phyloP scores from a whole-genome alignment of 2,888 invertebrate genomes.

The Lithodes maja region DNA sequence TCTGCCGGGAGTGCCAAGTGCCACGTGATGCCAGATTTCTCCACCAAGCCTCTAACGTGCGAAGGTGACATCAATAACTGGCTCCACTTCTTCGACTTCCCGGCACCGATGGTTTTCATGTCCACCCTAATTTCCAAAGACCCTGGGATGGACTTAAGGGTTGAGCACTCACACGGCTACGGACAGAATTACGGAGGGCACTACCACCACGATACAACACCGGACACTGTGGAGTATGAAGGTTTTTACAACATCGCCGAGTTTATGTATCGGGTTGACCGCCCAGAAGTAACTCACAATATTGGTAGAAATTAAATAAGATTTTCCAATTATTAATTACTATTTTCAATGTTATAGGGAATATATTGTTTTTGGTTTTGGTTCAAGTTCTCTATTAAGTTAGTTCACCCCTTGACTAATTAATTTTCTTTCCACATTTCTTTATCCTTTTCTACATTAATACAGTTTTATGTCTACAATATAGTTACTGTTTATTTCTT shows the following conservation, averaged over 20 bases:
- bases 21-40: slow-evolving; percentile 98
- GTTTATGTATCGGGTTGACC: slow-evolving; percentile 84
- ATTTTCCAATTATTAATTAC: too few species aligned
- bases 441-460: too few species aligned
- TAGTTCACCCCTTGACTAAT: too few species aligned
- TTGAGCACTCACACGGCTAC: slow-evolving; percentile 96
- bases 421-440: too few species aligned
- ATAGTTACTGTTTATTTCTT: too few species aligned
- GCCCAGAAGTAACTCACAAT: slow-evolving; percentile 80
- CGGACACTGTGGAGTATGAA: slow-evolving; percentile 89
- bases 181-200: slow-evolving; percentile 93
- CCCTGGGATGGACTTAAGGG: slow-evolving; percentile 88
- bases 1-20: slow-evolving; percentile 88
- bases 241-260: slow-evolving; percentile 90
- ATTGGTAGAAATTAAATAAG: slow-evolving; percentile 83
- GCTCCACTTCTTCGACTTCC: slow-evolving; percentile 94
- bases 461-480: too few species aligned
- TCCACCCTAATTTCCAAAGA: slow-evolving; percentile 92
- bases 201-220: slow-evolving; percentile 96
- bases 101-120: slow-evolving; percentile 89
- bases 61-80: slow-evolving; percentile 87
- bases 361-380: too few species aligned
- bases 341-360: too few species aligned
- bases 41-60: slow-evolving; percentile 81
- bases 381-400: too few species aligned